These are phyloP conservation scores for Drosophila nigricruria DNA, from an alignment of 2,888 invertebrate genomes.

Conservation along the genomic window DNA sequence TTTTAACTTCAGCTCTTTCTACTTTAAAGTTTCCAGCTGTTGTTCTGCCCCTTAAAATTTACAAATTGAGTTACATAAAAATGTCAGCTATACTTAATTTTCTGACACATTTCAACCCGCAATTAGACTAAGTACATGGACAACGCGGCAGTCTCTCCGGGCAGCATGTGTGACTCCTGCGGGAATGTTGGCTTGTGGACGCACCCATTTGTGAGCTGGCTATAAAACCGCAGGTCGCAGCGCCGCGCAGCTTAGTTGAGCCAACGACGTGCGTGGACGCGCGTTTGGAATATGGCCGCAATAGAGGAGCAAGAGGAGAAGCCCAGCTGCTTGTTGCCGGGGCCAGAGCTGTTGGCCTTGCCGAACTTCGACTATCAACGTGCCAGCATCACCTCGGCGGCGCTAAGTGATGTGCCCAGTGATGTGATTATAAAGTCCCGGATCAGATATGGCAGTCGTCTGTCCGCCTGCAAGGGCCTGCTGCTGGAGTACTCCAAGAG, in stretches of 20 bases:
- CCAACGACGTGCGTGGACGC: conserved; percentile 18
- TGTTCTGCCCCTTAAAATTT: neutral
- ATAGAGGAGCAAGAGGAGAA: conserved; percentile 39
- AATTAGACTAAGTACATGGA: conserved; percentile 54
- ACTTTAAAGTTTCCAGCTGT: neutral
- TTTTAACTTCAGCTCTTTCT: neutral
- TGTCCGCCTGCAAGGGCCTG: conserved; percentile 81
- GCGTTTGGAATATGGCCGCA: conserved; percentile 34
- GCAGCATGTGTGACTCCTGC: conserved; percentile 40
- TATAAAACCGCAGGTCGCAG: conserved; percentile 60
- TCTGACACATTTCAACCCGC: conserved; percentile 9
- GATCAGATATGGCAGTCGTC: conserved; percentile 81
- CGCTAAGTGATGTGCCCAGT: conserved; percentile 83
- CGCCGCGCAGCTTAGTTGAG: conserved; percentile 50
- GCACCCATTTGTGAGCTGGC: conserved; percentile 44
- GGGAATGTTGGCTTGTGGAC: conserved; percentile 41
- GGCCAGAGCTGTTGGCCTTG: conserved; percentile 62
- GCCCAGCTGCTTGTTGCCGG: conserved; percentile 54
- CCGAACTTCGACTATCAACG: conserved; percentile 61
- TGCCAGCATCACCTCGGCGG: conserved; percentile 78
- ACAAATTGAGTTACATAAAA: neutral
- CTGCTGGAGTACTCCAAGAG: conserved; percentile 83
- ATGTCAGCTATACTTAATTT: neutral
- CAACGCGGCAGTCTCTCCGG: conserved; percentile 18
- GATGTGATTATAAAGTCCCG: conserved; percentile 83